Evolutionary conservation across 2,888 invertebrate genomes (phyloP).

Genomic region (Tortrix viridana): DNA sequence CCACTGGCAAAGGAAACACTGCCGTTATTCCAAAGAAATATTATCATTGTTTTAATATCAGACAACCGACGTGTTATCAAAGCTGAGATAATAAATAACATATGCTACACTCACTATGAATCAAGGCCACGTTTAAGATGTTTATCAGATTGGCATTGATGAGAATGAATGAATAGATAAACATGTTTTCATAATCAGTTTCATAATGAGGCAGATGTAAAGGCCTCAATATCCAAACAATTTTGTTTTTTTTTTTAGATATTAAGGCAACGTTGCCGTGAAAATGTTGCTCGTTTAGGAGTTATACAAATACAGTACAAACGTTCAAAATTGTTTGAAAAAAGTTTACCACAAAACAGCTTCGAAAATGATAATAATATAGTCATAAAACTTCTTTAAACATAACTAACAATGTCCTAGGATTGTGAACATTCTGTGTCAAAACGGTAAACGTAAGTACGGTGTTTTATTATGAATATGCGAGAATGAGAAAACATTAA

Average conservation of each 20-base stretch:
- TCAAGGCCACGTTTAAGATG: background rate
- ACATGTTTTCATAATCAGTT: too few species aligned
- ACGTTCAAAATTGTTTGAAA: background rate
- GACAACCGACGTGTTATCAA: slow-evolving; percentile 23
- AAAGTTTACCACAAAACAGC: too few species aligned
- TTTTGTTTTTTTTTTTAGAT: too few species aligned
- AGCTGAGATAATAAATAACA: slow-evolving; percentile 24
- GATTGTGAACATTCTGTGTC: background rate
- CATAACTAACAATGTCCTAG: too few species aligned
- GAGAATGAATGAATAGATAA: background rate
- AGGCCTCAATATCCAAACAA: too few species aligned
- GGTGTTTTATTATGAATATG: too few species aligned
- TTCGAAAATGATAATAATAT: too few species aligned
- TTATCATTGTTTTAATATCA: slow-evolving; percentile 36
- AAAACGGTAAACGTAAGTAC: slow-evolving; percentile 14
- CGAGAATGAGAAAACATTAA: background rate
- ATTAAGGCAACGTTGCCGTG: too few species aligned
- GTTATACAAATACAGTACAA: too few species aligned
- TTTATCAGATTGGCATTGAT: background rate
- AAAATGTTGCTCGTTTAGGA: too few species aligned
- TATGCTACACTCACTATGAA: background rate
- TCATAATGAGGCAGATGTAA: too few species aligned
- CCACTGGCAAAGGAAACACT: slow-evolving; percentile 25
- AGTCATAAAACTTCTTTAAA: too few species aligned
- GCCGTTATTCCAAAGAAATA: slow-evolving; percentile 15